These are phyloP conservation scores for Heliconius himera DNA, from an alignment of 1,140 invertebrate genomes.

Conservation along the genomic window DNA sequence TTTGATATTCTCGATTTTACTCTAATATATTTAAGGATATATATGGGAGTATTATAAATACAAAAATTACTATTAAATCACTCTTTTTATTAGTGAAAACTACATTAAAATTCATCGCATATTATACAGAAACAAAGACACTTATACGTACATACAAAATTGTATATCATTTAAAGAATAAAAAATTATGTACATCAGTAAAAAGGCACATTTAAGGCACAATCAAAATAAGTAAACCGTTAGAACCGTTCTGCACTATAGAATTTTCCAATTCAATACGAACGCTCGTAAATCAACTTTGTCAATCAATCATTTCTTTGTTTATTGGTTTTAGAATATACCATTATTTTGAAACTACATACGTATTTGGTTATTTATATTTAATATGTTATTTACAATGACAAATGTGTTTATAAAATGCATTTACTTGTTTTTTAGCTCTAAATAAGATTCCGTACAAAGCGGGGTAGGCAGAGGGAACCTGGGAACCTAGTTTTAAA, in stretches of 20 bases:
- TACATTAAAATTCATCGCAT: too few relatives aligned
- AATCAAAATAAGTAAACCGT: slow-evolving; percentile 2
- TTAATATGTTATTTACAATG: neutral
- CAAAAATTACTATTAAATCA: too few relatives aligned
- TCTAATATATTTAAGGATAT: too few relatives aligned
- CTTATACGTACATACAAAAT: too few relatives aligned
- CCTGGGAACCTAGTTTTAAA: too few relatives aligned
- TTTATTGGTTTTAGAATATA: neutral
- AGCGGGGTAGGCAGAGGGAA: too few relatives aligned
- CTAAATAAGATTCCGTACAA: too few relatives aligned
- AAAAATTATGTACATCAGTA: neutral
- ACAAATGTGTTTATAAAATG: neutral
- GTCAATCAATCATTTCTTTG: slow-evolving; percentile 11
- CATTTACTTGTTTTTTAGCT: neutral
- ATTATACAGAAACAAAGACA: too few relatives aligned
- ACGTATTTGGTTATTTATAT: neutral
- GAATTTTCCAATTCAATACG: slow-evolving; percentile 13
- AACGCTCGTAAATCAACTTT: neutral
- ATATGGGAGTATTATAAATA: too few relatives aligned
- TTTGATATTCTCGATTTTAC: too few relatives aligned
- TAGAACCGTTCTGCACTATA: slow-evolving; percentile 1
- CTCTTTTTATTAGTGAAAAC: too few relatives aligned
- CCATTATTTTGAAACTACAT: neutral
- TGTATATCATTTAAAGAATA: neutral
- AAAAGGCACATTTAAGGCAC: neutral